Conservation (phyloP, 2,113 vertebrate genomes). For the Syrrhaptes paradoxus region DNA sequence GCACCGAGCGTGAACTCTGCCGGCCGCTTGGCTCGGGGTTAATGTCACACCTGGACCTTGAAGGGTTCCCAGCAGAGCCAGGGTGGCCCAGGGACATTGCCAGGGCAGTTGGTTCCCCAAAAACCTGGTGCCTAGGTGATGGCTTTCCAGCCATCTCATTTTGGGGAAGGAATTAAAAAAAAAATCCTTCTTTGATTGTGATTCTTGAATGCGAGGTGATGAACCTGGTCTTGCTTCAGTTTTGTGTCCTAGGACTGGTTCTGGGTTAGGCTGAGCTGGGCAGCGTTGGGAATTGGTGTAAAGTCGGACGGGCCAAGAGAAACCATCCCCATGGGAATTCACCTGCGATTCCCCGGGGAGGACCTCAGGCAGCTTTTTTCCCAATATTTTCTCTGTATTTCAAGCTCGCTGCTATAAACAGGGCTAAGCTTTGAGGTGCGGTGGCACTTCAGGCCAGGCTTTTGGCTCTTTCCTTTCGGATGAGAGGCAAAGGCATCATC, state of each 20-base stretch:
- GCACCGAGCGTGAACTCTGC: not conserved
- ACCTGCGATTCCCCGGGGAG: not conserved
- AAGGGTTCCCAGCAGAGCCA: not conserved
- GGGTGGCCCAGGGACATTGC: not conserved
- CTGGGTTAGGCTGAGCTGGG: not conserved
- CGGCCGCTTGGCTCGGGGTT: not conserved
- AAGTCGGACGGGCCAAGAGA: not conserved
- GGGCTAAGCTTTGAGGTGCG: not conserved
- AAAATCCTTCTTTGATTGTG: not conserved
- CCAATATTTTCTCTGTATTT: not conserved
- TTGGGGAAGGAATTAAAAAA: not conserved
- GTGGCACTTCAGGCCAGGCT: not conserved
- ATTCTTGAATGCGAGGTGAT: not conserved
- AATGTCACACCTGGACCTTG: not conserved
- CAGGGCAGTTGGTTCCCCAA: not conserved
- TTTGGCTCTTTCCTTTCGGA: not conserved
- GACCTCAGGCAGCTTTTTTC: not conserved
- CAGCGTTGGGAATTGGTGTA: not conserved
- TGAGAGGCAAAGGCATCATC: accelerated
- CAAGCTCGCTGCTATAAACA: not conserved
- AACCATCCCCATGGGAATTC: not conserved
- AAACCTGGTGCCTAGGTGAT: not conserved
- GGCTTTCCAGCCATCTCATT: not conserved
- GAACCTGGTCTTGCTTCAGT: not conserved
- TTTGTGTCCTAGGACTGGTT: not conserved